Evolutionary conservation across 2,113 vertebrate genomes (phyloP).

Genomic region (Willisornis vidua): DNA sequence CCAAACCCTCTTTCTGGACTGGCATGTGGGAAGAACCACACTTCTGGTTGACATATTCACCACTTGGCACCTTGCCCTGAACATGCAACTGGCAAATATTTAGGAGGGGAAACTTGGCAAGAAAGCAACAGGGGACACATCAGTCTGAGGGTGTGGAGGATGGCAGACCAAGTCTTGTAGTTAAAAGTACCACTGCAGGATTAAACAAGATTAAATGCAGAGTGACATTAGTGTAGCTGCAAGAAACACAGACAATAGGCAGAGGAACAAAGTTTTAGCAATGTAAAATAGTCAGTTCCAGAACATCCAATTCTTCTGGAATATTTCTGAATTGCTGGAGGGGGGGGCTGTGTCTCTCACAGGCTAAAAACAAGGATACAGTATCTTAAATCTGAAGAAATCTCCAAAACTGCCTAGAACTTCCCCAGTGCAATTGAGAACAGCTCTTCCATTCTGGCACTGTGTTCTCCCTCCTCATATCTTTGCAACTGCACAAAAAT

Average conservation of each 20-base stretch:
- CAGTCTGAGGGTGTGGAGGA: not conserved
- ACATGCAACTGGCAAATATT: not conserved
- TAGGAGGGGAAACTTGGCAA: not conserved
- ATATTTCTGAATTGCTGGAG: not conserved
- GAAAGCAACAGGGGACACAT: not conserved
- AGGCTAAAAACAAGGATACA: not conserved
- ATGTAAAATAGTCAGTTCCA: not conserved
- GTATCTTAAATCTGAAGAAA: not conserved
- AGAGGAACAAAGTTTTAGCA: not conserved
- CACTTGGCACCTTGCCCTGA: not conserved
- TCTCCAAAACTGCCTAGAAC: not conserved
- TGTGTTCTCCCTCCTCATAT: rapidly evolving
- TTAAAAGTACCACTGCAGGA: not conserved
- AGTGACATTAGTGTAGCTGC: not conserved
- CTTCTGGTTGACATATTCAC: not conserved
- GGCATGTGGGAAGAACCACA: not conserved
- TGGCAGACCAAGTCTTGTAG: not conserved
- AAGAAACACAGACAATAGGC: not conserved
- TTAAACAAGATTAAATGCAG: not conserved
- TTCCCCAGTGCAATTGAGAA: not conserved
- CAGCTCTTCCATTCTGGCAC: not conserved
- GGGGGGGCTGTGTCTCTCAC: not conserved
- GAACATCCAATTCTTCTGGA: not conserved
- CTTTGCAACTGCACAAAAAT: not conserved
- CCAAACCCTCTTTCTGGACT: not conserved